Percentiles rank a stretch among this genome's conserved stretches.
These are phyloP conservation scores for Drosophila simulans DNA, from an alignment of 1,140 invertebrate species.

Conservation along the genomic window DNA sequence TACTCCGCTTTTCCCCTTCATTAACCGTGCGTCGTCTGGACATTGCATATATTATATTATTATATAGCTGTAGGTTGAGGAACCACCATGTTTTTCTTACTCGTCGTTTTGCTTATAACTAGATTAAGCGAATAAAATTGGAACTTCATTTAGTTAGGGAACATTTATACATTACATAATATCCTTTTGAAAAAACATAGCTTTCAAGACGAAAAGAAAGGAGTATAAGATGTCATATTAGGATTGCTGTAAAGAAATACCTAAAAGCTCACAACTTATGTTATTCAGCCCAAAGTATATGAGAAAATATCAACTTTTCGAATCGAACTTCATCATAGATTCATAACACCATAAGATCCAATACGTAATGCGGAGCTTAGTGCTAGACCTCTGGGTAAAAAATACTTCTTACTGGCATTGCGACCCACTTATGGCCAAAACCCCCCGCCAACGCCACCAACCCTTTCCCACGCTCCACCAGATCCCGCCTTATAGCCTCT, in stretches of 20 bases:
- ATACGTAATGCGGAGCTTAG: too few species aligned
- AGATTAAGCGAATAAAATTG: not conserved
- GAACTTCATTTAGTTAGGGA: not conserved
- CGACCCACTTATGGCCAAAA: conserved; percentile 30
- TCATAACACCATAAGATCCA: too few species aligned
- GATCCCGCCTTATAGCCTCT: not conserved
- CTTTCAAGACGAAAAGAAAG: too few species aligned
- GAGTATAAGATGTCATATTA: too few species aligned
- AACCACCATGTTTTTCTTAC: not conserved
- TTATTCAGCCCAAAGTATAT: conserved; percentile 1
- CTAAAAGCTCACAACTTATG: conserved; percentile 2
- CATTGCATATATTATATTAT: conserved; percentile 1
- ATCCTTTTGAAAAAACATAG: too few species aligned
- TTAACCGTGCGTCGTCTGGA: not conserved
- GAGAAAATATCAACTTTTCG: too few species aligned
- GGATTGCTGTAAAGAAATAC: not conserved
- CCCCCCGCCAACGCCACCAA: not conserved
- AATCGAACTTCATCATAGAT: not conserved
- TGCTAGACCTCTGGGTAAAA: not conserved
- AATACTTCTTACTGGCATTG: not conserved
- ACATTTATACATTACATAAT: too few species aligned
- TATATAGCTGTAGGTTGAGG: not conserved
- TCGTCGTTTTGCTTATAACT: not conserved
- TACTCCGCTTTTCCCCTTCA: not conserved
- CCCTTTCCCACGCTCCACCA: not conserved